Percentiles rank a stretch among this genome's conserved stretches.
These are phyloP conservation scores for Chaetops frenatus DNA, from an alignment of 2,113 vertebrate genomes.

Conservation along the genomic window DNA sequence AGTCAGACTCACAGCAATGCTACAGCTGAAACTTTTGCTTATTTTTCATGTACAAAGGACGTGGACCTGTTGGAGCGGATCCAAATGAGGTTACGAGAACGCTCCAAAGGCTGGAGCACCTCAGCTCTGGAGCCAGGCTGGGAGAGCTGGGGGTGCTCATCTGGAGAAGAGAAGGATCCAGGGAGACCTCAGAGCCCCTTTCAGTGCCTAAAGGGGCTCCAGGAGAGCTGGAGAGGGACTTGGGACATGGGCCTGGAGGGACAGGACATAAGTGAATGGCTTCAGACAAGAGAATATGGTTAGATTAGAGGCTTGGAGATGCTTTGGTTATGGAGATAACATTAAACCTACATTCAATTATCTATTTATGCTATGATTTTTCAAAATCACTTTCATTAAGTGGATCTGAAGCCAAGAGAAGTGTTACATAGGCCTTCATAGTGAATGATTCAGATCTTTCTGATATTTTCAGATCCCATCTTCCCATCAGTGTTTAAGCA, in stretches of 20 bases:
- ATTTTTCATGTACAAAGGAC: neutral
- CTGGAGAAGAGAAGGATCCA: neutral
- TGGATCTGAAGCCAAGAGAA: neutral
- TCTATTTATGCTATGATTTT: neutral
- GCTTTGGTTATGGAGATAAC: neutral
- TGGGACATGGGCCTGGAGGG: accelerated
- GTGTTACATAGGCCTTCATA: neutral
- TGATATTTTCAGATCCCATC: neutral
- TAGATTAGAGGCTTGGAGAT: neutral
- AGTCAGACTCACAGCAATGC: neutral
- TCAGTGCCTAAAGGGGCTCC: neutral
- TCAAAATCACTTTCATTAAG: neutral
- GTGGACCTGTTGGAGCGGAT: neutral
- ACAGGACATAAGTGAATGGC: neutral
- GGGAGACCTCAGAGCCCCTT: neutral
- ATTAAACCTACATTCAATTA: neutral
- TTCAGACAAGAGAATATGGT: neutral
- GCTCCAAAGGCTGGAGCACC: neutral
- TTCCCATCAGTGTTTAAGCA: neutral
- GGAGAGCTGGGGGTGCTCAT: neutral
- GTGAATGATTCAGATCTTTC: neutral
- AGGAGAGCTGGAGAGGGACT: neutral
- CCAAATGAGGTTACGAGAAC: neutral
- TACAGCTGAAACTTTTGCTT: neutral
- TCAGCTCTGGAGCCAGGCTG: neutral